Conservation (phyloP, 2,797 vertebrate genomes). For the Macropus fuliginosus region DNA sequence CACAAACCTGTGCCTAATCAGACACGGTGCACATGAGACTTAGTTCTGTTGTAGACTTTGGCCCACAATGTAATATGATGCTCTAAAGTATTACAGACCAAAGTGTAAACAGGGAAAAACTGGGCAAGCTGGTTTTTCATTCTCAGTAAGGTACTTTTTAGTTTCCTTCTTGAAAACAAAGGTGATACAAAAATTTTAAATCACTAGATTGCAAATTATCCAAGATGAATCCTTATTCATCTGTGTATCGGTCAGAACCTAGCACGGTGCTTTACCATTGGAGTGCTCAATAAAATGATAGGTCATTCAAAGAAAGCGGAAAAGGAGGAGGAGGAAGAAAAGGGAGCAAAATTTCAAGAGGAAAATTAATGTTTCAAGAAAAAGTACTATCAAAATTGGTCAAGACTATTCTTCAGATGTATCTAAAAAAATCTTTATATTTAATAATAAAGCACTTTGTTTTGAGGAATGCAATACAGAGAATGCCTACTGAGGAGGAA, state of each 20-base stretch:
- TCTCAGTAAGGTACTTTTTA: neutral
- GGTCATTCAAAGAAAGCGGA: neutral
- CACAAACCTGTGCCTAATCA: neutral
- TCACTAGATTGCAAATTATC: neutral
- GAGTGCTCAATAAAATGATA: neutral
- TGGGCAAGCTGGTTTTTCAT: neutral
- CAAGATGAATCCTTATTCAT: neutral
- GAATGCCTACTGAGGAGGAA: neutral
- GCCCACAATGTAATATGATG: neutral
- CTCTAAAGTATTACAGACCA: neutral
- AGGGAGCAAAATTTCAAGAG: neutral
- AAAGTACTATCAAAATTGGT: neutral
- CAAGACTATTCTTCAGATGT: neutral
- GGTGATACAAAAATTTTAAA: neutral
- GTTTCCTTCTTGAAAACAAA: neutral
- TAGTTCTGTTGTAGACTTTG: neutral
- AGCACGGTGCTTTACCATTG: neutral
- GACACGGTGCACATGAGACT: neutral
- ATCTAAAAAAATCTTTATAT: neutral
- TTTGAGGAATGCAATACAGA: neutral
- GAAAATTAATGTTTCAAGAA: neutral
- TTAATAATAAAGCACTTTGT: slow-evolving; percentile 11
- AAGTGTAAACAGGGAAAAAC: neutral
- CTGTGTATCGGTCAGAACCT: neutral
- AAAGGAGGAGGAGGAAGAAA: neutral